Conservation (phyloP, 2,113 vertebrate genomes). For the Marcusenius ussheri region DNA sequence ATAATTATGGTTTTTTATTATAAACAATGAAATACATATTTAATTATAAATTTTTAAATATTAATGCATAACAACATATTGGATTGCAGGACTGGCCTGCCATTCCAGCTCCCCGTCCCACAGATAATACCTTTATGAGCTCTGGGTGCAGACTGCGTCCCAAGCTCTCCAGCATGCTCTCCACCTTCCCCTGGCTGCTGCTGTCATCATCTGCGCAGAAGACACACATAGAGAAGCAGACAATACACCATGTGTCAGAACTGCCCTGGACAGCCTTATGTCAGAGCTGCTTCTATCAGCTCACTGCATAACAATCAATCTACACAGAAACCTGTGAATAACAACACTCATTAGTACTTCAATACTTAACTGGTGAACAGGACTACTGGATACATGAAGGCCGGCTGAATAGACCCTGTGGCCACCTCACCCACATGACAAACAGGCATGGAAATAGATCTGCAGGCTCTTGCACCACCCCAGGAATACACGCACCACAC, state of each 20-base stretch:
- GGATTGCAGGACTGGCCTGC: background rate
- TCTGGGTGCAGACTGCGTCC: conserved; percentile 89
- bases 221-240: conserved; percentile 31
- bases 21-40: background rate
- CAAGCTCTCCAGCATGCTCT: conserved; percentile 80
- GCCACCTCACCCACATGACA: background rate
- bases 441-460: background rate
- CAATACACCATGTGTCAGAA: conserved; percentile 14
- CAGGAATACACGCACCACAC: background rate
- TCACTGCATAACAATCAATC: background rate
- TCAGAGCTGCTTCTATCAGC: background rate
- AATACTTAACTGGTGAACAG: background rate
- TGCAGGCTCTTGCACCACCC: background rate
- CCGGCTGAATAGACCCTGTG: background rate
- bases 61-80: background rate
- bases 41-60: background rate
- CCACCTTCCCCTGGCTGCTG: conserved; percentile 76
- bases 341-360: background rate
- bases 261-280: background rate
- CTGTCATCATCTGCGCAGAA: conserved; percentile 83
- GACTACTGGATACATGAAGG: background rate
- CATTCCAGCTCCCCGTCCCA: background rate
- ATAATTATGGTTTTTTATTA: background rate
- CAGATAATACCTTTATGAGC: conserved; percentile 76
- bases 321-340: background rate